Evolutionary conservation across 2,113 vertebrate genomes (phyloP).

Genomic region (Pterocles gutturalis): DNA sequence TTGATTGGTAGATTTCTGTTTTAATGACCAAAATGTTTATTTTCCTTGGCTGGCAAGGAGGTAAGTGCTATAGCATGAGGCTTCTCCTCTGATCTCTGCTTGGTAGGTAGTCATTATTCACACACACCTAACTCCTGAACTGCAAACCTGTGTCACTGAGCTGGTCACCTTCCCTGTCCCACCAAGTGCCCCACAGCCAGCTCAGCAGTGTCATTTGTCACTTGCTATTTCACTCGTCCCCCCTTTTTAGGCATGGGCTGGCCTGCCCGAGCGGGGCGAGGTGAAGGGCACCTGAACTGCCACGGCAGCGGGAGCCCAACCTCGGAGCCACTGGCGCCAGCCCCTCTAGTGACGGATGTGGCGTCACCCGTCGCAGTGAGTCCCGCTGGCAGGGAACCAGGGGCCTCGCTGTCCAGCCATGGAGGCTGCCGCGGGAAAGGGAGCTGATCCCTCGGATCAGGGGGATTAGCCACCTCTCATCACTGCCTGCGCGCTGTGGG

Average conservation of each 20-base stretch:
- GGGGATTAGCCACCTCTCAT: neutral
- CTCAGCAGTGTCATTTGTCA: neutral
- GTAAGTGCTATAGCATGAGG: neutral
- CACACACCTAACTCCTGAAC: neutral
- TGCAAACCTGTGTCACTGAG: neutral
- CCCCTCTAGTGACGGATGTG: rapidly evolving
- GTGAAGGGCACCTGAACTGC: rapidly evolving
- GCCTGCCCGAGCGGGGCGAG: rapidly evolving
- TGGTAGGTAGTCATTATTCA: neutral
- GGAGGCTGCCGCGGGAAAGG: neutral
- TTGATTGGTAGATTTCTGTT: constrained; percentile 33
- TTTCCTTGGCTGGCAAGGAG: constrained; percentile 20
- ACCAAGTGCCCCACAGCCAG: neutral
- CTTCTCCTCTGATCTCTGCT: neutral
- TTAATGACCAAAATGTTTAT: neutral
- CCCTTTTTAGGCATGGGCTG: neutral
- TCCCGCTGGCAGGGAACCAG: neutral
- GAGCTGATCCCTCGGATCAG: neutral
- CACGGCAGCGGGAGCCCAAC: rapidly evolving
- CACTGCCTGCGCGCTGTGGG: rapidly evolving
- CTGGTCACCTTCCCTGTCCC: rapidly evolving
- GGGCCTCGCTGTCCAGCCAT: rapidly evolving
- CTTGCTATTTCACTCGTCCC: neutral
- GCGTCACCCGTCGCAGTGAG: rapidly evolving
- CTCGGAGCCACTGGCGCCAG: neutral